These are phyloP conservation scores for Ophthalmolycus amberensis DNA, from an alignment of 2,113 vertebrate species.

Conservation along the genomic window DNA sequence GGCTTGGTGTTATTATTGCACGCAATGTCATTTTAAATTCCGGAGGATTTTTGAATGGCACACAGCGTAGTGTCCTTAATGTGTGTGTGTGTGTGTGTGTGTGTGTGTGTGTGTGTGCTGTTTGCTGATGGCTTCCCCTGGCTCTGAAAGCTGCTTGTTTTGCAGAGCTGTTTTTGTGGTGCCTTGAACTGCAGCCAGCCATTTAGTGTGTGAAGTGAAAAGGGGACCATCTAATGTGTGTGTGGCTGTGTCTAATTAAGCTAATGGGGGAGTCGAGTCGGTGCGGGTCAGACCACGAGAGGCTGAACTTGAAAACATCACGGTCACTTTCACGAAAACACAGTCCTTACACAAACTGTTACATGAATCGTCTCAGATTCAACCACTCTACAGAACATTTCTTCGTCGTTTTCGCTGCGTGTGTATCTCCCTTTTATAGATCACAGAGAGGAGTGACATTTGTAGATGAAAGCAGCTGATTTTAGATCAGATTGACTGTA, in stretches of 20 bases:
- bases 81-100: constrained; percentile 15
- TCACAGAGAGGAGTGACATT: constrained; percentile 15
- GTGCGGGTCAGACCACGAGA: constrained; percentile 57
- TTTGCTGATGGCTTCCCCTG: constrained; percentile 54
- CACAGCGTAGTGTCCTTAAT: constrained; percentile 9
- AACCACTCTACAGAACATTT: background rate
- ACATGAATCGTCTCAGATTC: constrained; percentile 5
- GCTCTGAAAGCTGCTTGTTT: constrained; percentile 70
- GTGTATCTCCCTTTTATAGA: constrained; percentile 14
- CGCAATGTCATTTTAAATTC: constrained; percentile 34
- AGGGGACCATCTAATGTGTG: constrained; percentile 70
- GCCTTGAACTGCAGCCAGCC: constrained; percentile 73
- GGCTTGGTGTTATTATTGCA: background rate
- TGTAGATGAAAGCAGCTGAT: constrained; percentile 35
- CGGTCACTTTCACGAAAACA: constrained; percentile 32
- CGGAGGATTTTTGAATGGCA: constrained; percentile 12
- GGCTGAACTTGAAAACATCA: constrained; percentile 63
- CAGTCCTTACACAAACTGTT: background rate
- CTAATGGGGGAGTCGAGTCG: constrained; percentile 66
- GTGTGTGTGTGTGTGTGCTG: constrained; percentile 28
- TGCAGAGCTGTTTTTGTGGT: constrained; percentile 62
- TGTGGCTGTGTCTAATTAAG: constrained; percentile 81
- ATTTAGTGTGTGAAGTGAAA: constrained; percentile 64
- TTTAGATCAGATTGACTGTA: constrained; percentile 24
- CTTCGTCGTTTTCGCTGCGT: background rate